Conservation (phyloP, 2,797 vertebrate genomes). For the Typhlichthys subterraneus region DNA sequence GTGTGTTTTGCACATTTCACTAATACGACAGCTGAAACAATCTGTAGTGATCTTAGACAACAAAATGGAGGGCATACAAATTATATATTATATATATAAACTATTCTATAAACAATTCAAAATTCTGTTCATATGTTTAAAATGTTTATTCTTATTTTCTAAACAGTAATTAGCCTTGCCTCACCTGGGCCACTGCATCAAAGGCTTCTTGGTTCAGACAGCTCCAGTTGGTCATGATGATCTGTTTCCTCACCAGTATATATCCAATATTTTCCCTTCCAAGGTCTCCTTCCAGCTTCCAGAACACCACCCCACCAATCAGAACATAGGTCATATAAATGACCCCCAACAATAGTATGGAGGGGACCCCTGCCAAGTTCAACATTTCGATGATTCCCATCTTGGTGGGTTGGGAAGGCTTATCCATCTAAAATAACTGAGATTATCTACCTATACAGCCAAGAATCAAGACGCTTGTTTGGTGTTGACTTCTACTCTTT, state of each 20-base stretch:
- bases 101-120: no score
- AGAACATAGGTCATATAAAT: slow-evolving; percentile 75
- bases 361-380: slow-evolving; percentile 54
- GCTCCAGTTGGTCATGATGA: slow-evolving; percentile 53
- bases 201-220: slow-evolving; percentile 72
- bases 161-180: slow-evolving; percentile 9
- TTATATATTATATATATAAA: no score
- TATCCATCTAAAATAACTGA: background rate
- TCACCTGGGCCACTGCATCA: slow-evolving; percentile 69
- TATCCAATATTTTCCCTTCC: slow-evolving; percentile 42
- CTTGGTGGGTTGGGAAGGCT: background rate
- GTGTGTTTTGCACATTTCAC: no score
- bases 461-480: background rate
- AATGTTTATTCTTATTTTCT: no score
- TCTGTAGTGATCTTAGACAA: no score
- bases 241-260: slow-evolving; percentile 46
- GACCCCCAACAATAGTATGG: slow-evolving; percentile 70
- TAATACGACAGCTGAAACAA: no score
- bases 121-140: no score
- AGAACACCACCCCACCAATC: slow-evolving; percentile 76
- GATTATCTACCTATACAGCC: slow-evolving; percentile 6
- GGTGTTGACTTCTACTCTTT: slow-evolving; percentile 25
- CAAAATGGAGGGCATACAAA: no score
- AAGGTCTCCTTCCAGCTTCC: slow-evolving; percentile 73
- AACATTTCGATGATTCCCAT: slow-evolving; percentile 55